Base-by-base conservation (phyloP, 53 echinoderm and acorn worm genomes). In the Zoroaster sp. region DNA sequence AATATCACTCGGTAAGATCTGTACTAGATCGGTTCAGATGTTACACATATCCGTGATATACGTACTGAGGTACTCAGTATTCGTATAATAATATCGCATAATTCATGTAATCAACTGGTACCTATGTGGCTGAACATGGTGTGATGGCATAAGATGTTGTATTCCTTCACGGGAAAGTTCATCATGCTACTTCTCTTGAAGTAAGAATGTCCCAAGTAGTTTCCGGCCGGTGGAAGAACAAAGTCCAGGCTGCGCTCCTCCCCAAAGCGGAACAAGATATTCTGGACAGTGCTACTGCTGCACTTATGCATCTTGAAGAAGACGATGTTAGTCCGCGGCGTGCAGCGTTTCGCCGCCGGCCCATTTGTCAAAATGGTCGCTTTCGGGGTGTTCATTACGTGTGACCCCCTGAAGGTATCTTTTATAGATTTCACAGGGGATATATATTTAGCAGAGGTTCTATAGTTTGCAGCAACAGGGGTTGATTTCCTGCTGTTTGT, bases 291-390 rank as follows among this genome's bases (percentile, higher is more conserved):
- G 88, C 96, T 96, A 73, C 96, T 96, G 25, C 96, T 93, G 59
- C 96, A 96, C 80, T 96, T 96, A 76, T 96, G 96, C 96, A 96
- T 96, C 78, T 96, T 96, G 66, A 96, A 96, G 81, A 96, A 96
- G 35, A 82, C 93, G 3, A 96, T 92, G 75, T 96, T 90, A 3
- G 6, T 89, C 30, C 59, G 35, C 2, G 89, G 89, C 2, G 72
- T 53, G 81, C 89, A 89, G 34, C 63, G 23, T 28, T 11, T 28
- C 8, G 28, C 28, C 8, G 9, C 28, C 9, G 63, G 25, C 25
- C 55, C 55, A 1, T 55, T 28, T 3, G 63, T 25, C 63, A 59
- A 25, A 20, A 10, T 59, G 28, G 14, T 9, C 21, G 25, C 23
- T 8, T 28, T 28, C 63, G 0, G n/a, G n/a, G n/a, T n/a, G n/a